Base-by-base conservation (phyloP, 1,140 invertebrate species). In the Hylaeus anthracinus region DNA sequence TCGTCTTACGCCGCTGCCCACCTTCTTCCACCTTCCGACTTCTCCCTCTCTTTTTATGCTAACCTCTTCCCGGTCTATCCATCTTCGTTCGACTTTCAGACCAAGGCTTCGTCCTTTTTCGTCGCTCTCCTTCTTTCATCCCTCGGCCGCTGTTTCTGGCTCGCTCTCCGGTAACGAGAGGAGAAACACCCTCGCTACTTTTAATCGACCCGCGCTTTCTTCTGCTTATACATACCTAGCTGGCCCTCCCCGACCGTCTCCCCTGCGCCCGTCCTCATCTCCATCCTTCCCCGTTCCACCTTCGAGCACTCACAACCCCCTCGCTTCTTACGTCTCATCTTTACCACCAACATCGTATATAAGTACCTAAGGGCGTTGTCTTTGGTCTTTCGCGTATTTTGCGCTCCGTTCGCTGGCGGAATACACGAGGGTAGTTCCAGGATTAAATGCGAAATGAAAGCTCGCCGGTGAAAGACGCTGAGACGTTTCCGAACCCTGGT, bases 151-250 rank as follows among this genome's bases (percentile, higher is more conserved):
- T 43, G 67, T 80, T 72, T 87, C 88, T 86, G 83, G 78, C 90
- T 90, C 85, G 83, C 83, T 87, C 87, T 85, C 82, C 89, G 88
- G 92, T 94, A 94, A 93, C 92, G 91, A 93, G 92, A 93, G 92
- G 92, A 93, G 92, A 94, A 93, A 93, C 92, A 93, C 93, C 93
- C 92, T 94, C 92, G 93, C 92, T 94, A 93, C 92, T 94, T 94
- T 94, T 94, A 94, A 93, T 94, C 93, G 92, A 93, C 93, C 93
- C 93, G 91, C 91, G 92, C 92, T 94, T 93, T 94, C 92, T 93
- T 93, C 90, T 92, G 91, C 92, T 94, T 92, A 92, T 93, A 93
- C 92, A 92, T 92, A 92, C 91, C 92, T 91, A 91, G 82, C 72
- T 83, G 71, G 66, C 79, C 82, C 74, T 70, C 14, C 58, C 63